Conservation (phyloP, 1,140 invertebrate species). For the Cecropterus lyciades region DNA sequence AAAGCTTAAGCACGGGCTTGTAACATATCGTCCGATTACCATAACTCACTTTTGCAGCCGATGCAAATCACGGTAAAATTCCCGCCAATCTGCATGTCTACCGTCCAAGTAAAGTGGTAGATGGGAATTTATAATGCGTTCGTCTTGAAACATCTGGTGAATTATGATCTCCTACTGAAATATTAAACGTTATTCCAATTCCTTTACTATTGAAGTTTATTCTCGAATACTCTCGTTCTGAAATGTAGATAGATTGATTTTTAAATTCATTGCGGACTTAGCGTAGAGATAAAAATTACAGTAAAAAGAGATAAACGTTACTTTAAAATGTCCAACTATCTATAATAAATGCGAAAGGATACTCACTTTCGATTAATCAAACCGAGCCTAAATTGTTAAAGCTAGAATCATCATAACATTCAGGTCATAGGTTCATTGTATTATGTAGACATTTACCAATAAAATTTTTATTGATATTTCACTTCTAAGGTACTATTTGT, state of each 20-base stretch:
- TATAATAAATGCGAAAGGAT: too few relatives aligned
- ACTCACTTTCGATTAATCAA: too few relatives aligned
- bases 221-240: constrained; percentile 1
- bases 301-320: too few relatives aligned
- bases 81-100: constrained; percentile 60
- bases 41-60: constrained; percentile 71
- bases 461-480: too few relatives aligned
- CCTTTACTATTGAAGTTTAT: constrained; percentile 16
- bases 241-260: constrained; percentile 19
- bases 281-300: too few relatives aligned
- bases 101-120: constrained; percentile 58
- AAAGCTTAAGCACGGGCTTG: constrained; percentile 58
- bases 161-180: constrained; percentile 29
- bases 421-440: too few relatives aligned
- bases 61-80: constrained; percentile 69
- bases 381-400: too few relatives aligned
- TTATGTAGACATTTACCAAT: too few relatives aligned
- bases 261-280: too few relatives aligned
- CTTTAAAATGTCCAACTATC: too few relatives aligned
- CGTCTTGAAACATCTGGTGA: constrained; percentile 51
- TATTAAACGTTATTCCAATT: constrained; percentile 33
- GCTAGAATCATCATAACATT: too few relatives aligned
- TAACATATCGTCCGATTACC: constrained; percentile 72
- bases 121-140: constrained; percentile 70
- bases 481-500: too few relatives aligned